Conservation (phyloP, 1,140 invertebrate species). For the Drosophila truncata region DNA sequence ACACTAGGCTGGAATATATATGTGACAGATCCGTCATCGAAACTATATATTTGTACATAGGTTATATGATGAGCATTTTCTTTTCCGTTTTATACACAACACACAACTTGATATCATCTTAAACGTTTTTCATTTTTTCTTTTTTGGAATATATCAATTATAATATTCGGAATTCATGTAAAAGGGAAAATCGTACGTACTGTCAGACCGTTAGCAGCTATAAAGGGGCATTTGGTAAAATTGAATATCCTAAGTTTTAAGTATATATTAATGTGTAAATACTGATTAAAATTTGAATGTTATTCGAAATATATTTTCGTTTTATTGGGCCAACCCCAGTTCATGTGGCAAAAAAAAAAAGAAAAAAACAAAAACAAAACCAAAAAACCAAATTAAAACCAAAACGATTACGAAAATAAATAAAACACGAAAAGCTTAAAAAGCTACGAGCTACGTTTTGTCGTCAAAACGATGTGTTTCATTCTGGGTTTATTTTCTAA, state of each 20-base stretch:
- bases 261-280: slow-evolving; percentile 23
- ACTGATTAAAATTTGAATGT: slow-evolving; percentile 23
- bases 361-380: neutral
- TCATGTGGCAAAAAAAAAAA: neutral
- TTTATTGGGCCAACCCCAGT: slow-evolving; percentile 10
- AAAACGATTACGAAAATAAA: slow-evolving; percentile 3
- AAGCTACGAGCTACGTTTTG: slow-evolving; percentile 3
- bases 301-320: slow-evolving; percentile 14
- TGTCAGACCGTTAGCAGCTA: slow-evolving; percentile 21
- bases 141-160: slow-evolving; percentile 12
- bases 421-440: neutral
- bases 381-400: neutral
- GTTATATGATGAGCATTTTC: slow-evolving; percentile 2
- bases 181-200: slow-evolving; percentile 6
- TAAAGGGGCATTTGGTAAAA: slow-evolving; percentile 16
- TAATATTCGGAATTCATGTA: slow-evolving; percentile 3
- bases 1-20: slow-evolving; percentile 14
- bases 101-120: slow-evolving; percentile 11
- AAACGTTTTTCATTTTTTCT: neutral
- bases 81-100: slow-evolving; percentile 12
- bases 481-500: neutral
- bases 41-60: slow-evolving; percentile 21
- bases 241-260: slow-evolving; percentile 22
- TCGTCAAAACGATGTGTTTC: neutral
- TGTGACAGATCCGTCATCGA: slow-evolving; percentile 15